phyloP scores from a whole-genome alignment of 2,888 invertebrate species.

The Epirrhoe alternata region DNA sequence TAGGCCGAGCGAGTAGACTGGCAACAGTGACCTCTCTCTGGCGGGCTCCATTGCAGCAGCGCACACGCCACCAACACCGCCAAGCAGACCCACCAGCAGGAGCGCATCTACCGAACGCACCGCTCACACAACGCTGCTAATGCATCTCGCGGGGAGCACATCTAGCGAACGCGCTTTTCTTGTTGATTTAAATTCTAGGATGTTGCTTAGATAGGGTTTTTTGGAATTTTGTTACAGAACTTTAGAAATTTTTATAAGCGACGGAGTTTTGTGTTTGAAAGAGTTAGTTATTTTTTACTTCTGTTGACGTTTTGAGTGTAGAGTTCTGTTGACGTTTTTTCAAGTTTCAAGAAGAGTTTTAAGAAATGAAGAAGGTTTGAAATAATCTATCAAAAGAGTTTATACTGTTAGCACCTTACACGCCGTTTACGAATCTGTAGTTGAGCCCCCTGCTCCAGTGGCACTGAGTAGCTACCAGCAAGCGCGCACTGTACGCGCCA shows the following conservation, averaged over 20 bases:
- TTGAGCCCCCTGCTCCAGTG: no score
- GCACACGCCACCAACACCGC: background rate
- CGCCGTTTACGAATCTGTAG: no score
- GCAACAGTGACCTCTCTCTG: slow-evolving; percentile 19
- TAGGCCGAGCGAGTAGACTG: slow-evolving; percentile 10
- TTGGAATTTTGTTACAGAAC: background rate
- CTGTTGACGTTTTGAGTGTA: no score
- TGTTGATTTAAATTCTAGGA: background rate
- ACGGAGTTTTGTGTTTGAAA: background rate
- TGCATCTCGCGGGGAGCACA: background rate
- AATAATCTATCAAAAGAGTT: background rate
- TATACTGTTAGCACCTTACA: no score
- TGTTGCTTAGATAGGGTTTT: background rate
- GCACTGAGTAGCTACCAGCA: no score
- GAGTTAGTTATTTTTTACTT: background rate
- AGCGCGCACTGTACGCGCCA: no score
- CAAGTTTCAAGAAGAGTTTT: background rate
- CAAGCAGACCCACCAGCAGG: background rate
- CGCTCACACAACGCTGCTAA: background rate
- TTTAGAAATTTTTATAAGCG: no score
- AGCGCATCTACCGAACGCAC: slow-evolving; percentile 1
- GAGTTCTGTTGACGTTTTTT: no score
- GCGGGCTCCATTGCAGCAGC: slow-evolving; percentile 13
- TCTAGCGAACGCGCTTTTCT: background rate
- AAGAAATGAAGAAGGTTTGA: background rate